phyloP scores from a whole-genome alignment of 2,113 vertebrate genomes.

The Chaenogobius annularis region DNA sequence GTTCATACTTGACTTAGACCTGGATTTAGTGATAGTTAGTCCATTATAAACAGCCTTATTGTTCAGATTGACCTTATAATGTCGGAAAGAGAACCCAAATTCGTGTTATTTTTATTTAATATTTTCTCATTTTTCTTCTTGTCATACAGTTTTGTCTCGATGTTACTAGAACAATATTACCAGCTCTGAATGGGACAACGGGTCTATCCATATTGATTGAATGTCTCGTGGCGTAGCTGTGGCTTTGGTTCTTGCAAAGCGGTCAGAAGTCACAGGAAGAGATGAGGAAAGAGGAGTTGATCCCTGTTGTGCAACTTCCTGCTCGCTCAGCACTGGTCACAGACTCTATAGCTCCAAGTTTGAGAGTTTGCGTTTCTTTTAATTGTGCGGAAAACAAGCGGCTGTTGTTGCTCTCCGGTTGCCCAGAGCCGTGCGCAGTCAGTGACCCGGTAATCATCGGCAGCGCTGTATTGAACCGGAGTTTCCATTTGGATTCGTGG shows the following conservation, averaged over 20 bases:
- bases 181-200: background rate
- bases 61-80: too few relatives aligned
- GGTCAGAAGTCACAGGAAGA: constrained; percentile 56
- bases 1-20: too few relatives aligned
- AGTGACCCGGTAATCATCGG: constrained; percentile 64
- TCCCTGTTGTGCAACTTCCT: constrained; percentile 66
- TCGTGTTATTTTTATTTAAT: too few relatives aligned
- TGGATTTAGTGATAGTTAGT: too few relatives aligned
- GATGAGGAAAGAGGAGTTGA: constrained; percentile 39
- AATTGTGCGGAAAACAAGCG: background rate
- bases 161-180: background rate
- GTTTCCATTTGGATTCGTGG: constrained; percentile 53
- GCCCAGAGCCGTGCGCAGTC: constrained; percentile 45
- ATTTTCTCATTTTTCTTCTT: too few relatives aligned
- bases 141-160: background rate
- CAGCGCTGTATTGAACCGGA: constrained; percentile 40
- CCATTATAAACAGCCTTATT: too few relatives aligned
- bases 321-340: constrained; percentile 54
- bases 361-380: constrained; percentile 2
- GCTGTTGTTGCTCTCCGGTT: constrained; percentile 13
- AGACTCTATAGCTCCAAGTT: background rate
- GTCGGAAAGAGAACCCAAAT: too few relatives aligned
- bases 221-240: background rate
- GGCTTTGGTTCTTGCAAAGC: constrained; percentile 17
- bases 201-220: constrained; percentile 2